Base-by-base conservation (phyloP, 1,140 invertebrate species). In the Drosophila neocordata region DNA sequence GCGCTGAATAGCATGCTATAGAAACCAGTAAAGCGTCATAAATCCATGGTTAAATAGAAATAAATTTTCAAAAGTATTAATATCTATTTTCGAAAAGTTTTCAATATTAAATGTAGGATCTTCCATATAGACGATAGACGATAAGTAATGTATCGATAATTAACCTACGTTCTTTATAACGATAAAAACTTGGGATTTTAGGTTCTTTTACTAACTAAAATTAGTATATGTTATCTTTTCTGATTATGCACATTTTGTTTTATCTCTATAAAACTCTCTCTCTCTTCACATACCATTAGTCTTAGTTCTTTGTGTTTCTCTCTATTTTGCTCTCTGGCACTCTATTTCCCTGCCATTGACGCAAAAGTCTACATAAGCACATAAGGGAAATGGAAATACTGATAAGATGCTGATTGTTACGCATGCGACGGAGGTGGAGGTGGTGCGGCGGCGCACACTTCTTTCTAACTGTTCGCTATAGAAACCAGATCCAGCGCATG, bases 371-470 rank as follows among this genome's bases (percentile, higher is more conserved):
- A 44, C 41, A 44, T 18, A 44, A 44, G 41, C 41, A 44, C 41
- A 48, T 20, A 48, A 48, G 41, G 41, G 41, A 48, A 48, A 48
- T 48, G 41, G 41, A 48, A 48, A 20, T 48, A 48, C 41, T 48
- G 41, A 48, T 48, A 48, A 48, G 41, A 48, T 20, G 41, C 15
- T 20, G 41, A 48, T 31, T 18, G 41, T 20, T 48, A 48, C 41
- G 41, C 41, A 48, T 48, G 41, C 41, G 41, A 20, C 41, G 41
- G 41, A 48, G 41, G 41, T 48, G 41, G 18, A 48, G 41, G 41
- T 48, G 41, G 41, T 48, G 41, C 41, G 41, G 15, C 41, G 41
- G 41, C 41, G 41, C 41, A 48, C 41, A 48, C 41, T 20, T 48
- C 41, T 48, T 20, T 48, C 41, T 48, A 48, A 48, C 41, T 20